Base-by-base conservation (phyloP, 2,797 vertebrate species). In the Callimico goeldii region DNA sequence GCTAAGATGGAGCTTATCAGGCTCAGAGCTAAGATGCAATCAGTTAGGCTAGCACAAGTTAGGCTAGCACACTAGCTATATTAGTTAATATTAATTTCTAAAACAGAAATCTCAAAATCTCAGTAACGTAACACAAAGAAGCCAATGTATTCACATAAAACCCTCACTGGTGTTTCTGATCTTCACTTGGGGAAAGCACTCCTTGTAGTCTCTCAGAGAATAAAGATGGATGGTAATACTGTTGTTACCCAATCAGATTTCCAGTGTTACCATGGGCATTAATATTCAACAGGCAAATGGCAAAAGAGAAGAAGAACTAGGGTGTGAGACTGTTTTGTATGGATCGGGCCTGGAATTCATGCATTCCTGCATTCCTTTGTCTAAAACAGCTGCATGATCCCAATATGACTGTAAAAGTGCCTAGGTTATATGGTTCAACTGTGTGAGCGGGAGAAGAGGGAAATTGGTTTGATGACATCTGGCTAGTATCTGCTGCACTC, bases 71-170 rank as follows among this genome's bases (percentile, higher is more conserved):
- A 41, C 19, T n/a, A 14, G 20, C 10, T 58, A 2, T 77, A 30
- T 80, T 94, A 91, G 61, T 67, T 91, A 73, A 64, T 20, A 75
- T 3, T 94, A 85, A 91, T 39, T 79, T 82, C 39, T 72, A 0
- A 86, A 76, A 67, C 20, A 91, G 72, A 50, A 85, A 92, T 92
- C 24, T 92, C 79, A 82, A 70, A 96, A 70, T 79, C 41, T 93
- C 33, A 43, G 30, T 90, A 88, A 20, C 17, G 55, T 83, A 43
- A 50, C 14, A 72, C 48, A 41, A 83, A 79, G 22, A 79, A n/a
- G 28, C 52, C 83, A 2, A 77, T 81, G 92, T 70, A n/a, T 91
- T 12, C 22, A 24, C 20, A 43, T 81, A 77, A 52, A 24, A 79
- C 48, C 12, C 24, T 86, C 48, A 2, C 28, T 82, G 7, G 4